Conservation (phyloP, 2,797 vertebrate species). For the Arnoldichthys spilopterus region DNA sequence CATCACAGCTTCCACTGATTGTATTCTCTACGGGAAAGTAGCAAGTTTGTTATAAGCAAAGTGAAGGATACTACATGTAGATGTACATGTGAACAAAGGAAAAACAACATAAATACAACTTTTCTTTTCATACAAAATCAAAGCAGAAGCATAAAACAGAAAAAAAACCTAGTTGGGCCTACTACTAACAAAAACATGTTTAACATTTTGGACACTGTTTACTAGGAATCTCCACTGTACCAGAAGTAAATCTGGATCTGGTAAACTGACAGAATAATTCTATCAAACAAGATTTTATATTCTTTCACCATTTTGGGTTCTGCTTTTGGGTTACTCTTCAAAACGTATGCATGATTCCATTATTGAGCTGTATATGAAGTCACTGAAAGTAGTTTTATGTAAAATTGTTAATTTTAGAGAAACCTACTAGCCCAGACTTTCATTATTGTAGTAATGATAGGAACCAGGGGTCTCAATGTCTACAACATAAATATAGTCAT, state of each 20-base stretch:
- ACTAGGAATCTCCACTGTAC: background rate
- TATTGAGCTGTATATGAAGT: too few species aligned
- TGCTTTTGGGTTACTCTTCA: background rate
- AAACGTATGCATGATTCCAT: too few species aligned
- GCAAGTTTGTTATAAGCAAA: background rate
- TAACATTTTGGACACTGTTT: background rate
- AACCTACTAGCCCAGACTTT: too few species aligned
- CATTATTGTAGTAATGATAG: too few species aligned
- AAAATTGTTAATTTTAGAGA: too few species aligned
- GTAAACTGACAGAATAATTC: background rate
- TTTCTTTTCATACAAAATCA: background rate
- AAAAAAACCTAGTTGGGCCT: background rate
- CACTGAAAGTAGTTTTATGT: too few species aligned
- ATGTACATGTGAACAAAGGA: background rate
- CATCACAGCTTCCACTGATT: background rate
- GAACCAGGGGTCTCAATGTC: too few species aligned
- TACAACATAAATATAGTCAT: too few species aligned
- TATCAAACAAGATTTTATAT: background rate
- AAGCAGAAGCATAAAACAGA: background rate
- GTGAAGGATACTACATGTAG: background rate
- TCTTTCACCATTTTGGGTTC: too few species aligned
- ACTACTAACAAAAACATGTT: background rate
- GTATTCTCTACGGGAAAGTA: background rate
- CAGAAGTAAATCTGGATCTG: background rate
- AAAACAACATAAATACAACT: background rate